Evolutionary conservation across 2,888 invertebrate genomes (phyloP).

Genomic region (Leptopterna dolabrata): DNA sequence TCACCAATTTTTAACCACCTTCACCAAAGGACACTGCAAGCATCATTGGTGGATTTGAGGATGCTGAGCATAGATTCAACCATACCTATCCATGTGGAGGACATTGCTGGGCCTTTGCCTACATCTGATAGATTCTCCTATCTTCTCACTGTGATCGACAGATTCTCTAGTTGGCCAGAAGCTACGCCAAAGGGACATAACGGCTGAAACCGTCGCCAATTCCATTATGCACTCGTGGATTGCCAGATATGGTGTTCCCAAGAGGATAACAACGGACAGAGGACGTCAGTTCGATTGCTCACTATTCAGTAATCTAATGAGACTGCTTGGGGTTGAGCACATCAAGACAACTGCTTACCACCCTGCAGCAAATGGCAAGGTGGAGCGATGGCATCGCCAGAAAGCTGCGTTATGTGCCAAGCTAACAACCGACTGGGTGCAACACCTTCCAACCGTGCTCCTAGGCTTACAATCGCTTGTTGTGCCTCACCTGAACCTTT

Average conservation of each 20-base stretch:
- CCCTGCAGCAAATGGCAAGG: conserved; percentile 46
- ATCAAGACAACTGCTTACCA: conserved; percentile 38
- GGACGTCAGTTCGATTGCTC: conserved; percentile 66
- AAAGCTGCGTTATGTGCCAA: conserved; percentile 65
- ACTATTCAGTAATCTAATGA: conserved; percentile 62
- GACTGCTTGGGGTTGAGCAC: conserved; percentile 16
- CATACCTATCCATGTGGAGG: no score
- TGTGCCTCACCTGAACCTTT: neutral
- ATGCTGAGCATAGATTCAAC: no score
- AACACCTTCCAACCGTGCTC: neutral
- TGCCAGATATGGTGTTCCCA: conserved; percentile 67
- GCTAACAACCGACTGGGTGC: neutral
- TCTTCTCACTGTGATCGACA: no score
- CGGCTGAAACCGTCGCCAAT: conserved; percentile 65
- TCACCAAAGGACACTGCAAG: no score
- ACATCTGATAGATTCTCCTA: no score
- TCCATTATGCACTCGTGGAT: conserved; percentile 66
- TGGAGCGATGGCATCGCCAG: conserved; percentile 51
- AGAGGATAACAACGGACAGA: conserved; percentile 66
- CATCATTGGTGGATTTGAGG: no score
- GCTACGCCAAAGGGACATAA: conserved; percentile 66
- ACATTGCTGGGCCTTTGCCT: no score
- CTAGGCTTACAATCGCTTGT: neutral
- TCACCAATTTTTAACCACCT: no score
- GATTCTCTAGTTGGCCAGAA: no score